Evolutionary conservation across 2,797 vertebrate genomes (phyloP).

Genomic region (Myiothlypis chrysogaster): DNA sequence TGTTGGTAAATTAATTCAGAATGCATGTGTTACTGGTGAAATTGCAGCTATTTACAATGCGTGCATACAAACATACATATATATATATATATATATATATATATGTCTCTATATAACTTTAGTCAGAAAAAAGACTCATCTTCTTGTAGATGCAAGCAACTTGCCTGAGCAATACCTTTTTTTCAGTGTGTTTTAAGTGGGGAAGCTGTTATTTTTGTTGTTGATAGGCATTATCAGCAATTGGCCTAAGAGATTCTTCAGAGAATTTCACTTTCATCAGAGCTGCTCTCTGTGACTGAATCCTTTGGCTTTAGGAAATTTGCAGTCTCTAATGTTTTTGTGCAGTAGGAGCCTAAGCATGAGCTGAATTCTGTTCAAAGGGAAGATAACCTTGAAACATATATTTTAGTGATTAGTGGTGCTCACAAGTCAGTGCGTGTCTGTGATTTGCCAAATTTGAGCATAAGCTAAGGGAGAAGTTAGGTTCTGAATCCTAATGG

Average conservation of each 20-base stretch:
- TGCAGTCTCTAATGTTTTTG: background rate
- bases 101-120: background rate
- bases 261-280: background rate
- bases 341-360: background rate
- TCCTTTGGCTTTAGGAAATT: background rate
- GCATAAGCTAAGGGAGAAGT: background rate
- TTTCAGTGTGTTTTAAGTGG: background rate
- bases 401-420: background rate
- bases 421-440: background rate
- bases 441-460: background rate
- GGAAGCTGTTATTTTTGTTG: background rate
- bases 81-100: background rate
- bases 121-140: background rate
- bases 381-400: background rate
- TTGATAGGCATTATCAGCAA: background rate
- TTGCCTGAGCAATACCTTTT: background rate
- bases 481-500: background rate
- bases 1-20: background rate
- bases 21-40: background rate
- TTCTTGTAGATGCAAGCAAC: background rate
- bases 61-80: accelerated
- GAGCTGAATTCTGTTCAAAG: background rate
- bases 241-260: background rate
- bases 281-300: background rate
- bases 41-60: background rate